These are phyloP conservation scores for Drepana arcuata DNA, from an alignment of 1,140 invertebrate genomes.

Conservation along the genomic window DNA sequence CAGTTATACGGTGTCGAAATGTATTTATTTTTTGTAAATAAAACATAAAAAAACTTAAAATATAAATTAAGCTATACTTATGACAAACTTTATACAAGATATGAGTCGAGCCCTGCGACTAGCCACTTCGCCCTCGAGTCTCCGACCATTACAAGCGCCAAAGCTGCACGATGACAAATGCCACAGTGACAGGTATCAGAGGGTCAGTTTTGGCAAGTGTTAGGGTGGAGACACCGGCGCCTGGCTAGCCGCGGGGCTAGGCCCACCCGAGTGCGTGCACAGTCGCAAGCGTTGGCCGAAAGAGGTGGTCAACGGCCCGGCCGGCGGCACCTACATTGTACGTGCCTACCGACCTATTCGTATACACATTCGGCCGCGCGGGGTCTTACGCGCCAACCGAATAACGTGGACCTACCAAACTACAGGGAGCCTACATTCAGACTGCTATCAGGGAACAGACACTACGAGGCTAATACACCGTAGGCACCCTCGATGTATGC, in stretches of 20 bases:
- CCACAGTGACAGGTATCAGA: not conserved
- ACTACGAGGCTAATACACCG: too few species aligned
- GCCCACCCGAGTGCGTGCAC: conserved; percentile 58
- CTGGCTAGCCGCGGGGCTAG: conserved; percentile 44
- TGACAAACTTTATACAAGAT: conserved; percentile 66
- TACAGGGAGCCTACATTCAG: too few species aligned
- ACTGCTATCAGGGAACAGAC: too few species aligned
- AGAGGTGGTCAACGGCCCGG: conserved; percentile 25
- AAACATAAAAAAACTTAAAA: conserved; percentile 44
- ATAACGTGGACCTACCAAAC: conserved; percentile 27
- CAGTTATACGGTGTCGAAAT: conserved; percentile 61
- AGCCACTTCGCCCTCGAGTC: conserved; percentile 43
- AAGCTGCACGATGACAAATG: conserved; percentile 14
- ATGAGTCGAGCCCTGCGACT: conserved; percentile 45
- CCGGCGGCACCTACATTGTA: conserved; percentile 64
- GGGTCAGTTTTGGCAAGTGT: conserved; percentile 21
- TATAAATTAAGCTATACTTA: conserved; percentile 61
- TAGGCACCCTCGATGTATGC: too few species aligned
- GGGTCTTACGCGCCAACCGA: conserved; percentile 32
- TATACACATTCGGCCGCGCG: conserved; percentile 40
- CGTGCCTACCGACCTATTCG: conserved; percentile 37
- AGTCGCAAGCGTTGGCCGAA: conserved; percentile 61
- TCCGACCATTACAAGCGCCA: too few species aligned
- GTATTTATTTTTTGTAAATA: conserved; percentile 66
- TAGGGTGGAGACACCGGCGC: conserved; percentile 23